These are phyloP conservation scores for Triplophysa yarkandensis DNA, from an alignment of 2,797 vertebrate genomes.

Conservation along the genomic window DNA sequence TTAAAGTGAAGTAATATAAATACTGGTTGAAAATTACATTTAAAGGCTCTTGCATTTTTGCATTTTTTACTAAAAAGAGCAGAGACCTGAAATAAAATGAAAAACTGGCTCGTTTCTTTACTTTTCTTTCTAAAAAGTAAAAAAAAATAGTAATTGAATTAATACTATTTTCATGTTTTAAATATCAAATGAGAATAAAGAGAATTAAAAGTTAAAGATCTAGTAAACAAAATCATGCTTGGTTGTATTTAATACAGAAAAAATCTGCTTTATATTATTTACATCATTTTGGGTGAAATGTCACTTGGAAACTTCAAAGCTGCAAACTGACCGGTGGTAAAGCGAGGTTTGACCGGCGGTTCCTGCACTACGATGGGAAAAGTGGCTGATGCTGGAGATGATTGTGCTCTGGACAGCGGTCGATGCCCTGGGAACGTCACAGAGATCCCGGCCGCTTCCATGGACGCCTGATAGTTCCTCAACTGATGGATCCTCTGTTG, in stretches of 20 bases:
- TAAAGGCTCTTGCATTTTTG: no score
- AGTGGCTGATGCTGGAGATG: constrained; percentile 90
- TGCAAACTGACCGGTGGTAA: constrained; percentile 86
- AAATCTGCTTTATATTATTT: not conserved
- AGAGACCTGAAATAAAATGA: no score
- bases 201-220: no score
- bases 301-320: not conserved
- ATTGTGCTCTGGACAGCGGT: constrained; percentile 92
- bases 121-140: no score
- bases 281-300: not conserved
- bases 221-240: no score
- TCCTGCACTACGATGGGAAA: constrained; percentile 90
- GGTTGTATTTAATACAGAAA: not conserved
- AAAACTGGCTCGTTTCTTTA: no score
- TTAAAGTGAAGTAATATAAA: no score
- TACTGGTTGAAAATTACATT: no score
- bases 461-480: constrained; percentile 93
- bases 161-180: no score
- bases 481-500: constrained; percentile 97
- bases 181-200: no score
- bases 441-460: constrained; percentile 91
- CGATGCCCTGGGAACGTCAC: constrained; percentile 89
- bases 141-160: no score
- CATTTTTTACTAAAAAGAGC: no score
- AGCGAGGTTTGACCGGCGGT: constrained; percentile 86